Evolutionary conservation across 2,113 vertebrate species (phyloP), one percentile per base, ranked within the genome.

Genomic region (Oncorhynchus mykiss): DNA sequence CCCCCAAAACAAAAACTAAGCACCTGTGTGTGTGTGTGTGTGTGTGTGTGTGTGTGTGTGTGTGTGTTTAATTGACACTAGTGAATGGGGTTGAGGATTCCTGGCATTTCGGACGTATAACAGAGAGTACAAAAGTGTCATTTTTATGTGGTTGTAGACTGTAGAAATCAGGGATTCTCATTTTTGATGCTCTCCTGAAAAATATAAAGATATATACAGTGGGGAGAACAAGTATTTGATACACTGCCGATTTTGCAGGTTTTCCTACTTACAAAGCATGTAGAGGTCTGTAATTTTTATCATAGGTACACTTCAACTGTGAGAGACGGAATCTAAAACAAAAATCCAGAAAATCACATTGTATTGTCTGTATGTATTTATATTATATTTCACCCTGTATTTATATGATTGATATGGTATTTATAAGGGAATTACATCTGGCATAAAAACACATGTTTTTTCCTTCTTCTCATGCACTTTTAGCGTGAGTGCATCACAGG

Each of bases 51-150:
- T n/a, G 7, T 70, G 34, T 24, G 25, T 67, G 66, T 16, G 34
- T 49, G 5, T 68, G 66, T 29, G 16, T 34, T 70, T 70, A 24
- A 70, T 49, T 70, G 68, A 70, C 68, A 49, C n/a, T 70, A 49
- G 22, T 18, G 3, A 6, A 49, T 13, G 39, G 22, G 39, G 68
- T 70, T 70, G 34, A n/a, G 12, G 68, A 49, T 39, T 68, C 14
- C 67, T 45, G 31, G 20, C 18, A 29, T 68, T 68, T 39, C n/a
- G 2, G 16, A 4, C 7, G 14, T 31, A 24, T 39, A 16, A n/a
- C 9, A 45, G 27, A 31, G n/a, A 34, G 16, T 8, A n/a, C 20
- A 34, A 31, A 45, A 45, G 34, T 34, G 20, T 69, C 2, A 14
- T 67, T 67, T 31, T 67, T 14, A 67, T 31, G 25, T 67, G 16